Base-by-base conservation (phyloP, 2,888 invertebrate genomes). In the Ochropleura plecta region DNA sequence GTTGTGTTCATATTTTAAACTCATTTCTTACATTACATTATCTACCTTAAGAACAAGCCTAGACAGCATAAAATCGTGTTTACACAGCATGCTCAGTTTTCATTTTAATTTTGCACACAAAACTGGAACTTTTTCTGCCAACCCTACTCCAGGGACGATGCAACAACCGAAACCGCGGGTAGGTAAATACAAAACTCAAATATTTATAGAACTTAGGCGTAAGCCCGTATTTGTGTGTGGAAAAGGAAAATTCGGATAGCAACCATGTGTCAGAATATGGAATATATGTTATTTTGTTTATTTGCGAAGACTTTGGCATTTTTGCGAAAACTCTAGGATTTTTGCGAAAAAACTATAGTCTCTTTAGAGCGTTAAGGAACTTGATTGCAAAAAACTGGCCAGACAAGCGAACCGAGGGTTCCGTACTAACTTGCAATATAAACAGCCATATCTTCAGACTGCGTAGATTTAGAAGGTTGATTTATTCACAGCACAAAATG, bases 131-230 rank as follows among this genome's bases (percentile, higher is more conserved):
- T 85, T 79, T 80, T 78, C 62, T 78, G 71, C 67, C 42, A 51
- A 71, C 78, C 53, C 67, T 79, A 73, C 82, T 73, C 72, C 69
- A 63, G 78, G 72, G 84, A 80, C 73, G 78, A 20, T 88, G 88
- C 83, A 89, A 80, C 81, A 82, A 71, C 76, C 73, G 80, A 86
- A 88, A 83, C 86, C 83, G 73, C 76, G 86, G 76, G 82, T 79
- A 84, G 65, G 86, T 85, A 89, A 89, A 90, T 86, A 92, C 88
- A 90, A 88, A 91, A 90, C 88, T 92, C 92, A 92, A 93, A 93
- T 93, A 93, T 93, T 93, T 93, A 93, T 93, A 87, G 88, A 91
- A 91, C 89, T 91, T 88, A 83, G 85, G 89, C 88, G 87, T 87
- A 89, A 90, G 88, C 88, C 85, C 83, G 86, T 90, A 89, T 92